phyloP scores from a whole-genome alignment of 1,140 invertebrate species.

The Ceratina calcarata region DNA sequence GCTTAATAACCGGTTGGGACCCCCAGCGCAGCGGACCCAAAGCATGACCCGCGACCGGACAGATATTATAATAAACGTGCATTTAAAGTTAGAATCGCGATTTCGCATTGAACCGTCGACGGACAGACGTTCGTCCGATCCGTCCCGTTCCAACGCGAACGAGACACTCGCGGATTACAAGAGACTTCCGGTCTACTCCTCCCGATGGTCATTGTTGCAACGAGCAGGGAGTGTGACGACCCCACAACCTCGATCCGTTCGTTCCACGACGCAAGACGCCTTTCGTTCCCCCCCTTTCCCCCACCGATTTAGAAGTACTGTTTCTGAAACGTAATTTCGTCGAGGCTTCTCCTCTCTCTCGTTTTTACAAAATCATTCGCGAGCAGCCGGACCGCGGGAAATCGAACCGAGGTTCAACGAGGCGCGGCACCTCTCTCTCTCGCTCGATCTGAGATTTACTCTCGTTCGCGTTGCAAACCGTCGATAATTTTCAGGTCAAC shows the following conservation, averaged over 20 bases:
- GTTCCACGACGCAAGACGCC: slow-evolving; percentile 40
- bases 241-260: slow-evolving; percentile 73
- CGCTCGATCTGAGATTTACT: background rate
- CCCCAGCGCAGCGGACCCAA: slow-evolving; percentile 54
- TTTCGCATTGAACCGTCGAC: background rate
- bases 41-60: slow-evolving; percentile 63
- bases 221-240: slow-evolving; percentile 74
- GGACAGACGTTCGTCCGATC: background rate
- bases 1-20: slow-evolving; percentile 58
- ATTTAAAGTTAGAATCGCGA: slow-evolving; percentile 34
- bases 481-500: slow-evolving; percentile 30
- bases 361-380: background rate
- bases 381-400: slow-evolving; percentile 25
- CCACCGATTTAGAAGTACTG: slow-evolving; percentile 25
- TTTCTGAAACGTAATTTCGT: slow-evolving; percentile 52
- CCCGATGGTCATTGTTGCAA: slow-evolving; percentile 72
- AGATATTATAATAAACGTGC: slow-evolving; percentile 63
- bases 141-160: slow-evolving; percentile 45
- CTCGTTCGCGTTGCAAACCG: background rate
- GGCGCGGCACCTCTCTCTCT: slow-evolving; percentile 21
- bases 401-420: background rate
- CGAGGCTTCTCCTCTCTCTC: slow-evolving; percentile 26
- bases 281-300: slow-evolving; percentile 25
- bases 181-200: slow-evolving; percentile 71
- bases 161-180: slow-evolving; percentile 73